Evolutionary conservation across 2,888 invertebrate species (phyloP).

Genomic region (Allygus modestus): DNA sequence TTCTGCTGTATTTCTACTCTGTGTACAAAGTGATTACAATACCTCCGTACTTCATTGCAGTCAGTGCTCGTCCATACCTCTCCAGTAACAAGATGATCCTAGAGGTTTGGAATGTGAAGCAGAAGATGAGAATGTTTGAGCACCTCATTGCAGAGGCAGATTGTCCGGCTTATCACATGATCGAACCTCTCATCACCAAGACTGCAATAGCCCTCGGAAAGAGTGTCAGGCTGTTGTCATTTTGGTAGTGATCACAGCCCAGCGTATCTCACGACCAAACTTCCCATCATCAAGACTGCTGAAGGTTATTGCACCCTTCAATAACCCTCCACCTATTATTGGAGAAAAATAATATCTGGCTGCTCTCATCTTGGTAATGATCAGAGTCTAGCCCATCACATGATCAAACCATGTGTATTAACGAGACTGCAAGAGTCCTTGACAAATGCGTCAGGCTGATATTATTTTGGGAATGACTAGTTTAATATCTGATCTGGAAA

Average conservation of each 20-base stretch:
- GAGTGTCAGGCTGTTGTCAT: slow-evolving; percentile 13
- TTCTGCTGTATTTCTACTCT: slow-evolving; percentile 39
- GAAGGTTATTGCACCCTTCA: too few species aligned
- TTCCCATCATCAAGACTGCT: too few species aligned
- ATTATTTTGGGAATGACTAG: too few species aligned
- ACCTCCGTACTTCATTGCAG: slow-evolving; percentile 17
- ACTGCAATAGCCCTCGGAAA: slow-evolving; percentile 24
- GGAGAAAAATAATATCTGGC: too few species aligned
- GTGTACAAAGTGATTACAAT: slow-evolving; percentile 48
- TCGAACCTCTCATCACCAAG: slow-evolving; percentile 26
- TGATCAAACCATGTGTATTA: too few species aligned
- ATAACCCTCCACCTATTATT: too few species aligned
- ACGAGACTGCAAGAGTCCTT: too few species aligned
- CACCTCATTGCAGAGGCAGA: slow-evolving; percentile 25
- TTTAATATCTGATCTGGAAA: too few species aligned
- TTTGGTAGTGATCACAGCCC: background rate
- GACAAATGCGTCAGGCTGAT: too few species aligned
- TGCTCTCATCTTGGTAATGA: too few species aligned
- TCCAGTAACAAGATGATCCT: slow-evolving; percentile 36
- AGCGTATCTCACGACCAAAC: too few species aligned
- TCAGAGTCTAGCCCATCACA: too few species aligned
- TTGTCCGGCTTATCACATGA: slow-evolving; percentile 41
- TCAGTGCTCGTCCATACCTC: slow-evolving; percentile 42
- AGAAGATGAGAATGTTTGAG: slow-evolving; percentile 42
- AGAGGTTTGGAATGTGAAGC: slow-evolving; percentile 37